These are phyloP conservation scores for Ochotona curzoniae DNA, from an alignment of 2,113 vertebrate genomes.

Conservation along the genomic window DNA sequence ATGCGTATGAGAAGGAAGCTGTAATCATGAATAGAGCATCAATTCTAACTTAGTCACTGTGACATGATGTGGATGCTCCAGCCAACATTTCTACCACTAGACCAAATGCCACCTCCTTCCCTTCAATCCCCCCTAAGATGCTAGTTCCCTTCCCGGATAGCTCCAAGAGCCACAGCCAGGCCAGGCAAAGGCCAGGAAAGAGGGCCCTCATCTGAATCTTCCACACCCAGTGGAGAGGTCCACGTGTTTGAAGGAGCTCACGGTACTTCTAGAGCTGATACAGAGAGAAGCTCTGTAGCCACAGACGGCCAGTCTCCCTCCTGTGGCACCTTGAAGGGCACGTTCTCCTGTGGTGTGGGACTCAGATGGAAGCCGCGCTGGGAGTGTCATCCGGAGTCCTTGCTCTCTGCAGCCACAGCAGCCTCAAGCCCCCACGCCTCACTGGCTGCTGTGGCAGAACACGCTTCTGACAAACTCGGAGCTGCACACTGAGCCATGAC, in stretches of 20 bases:
- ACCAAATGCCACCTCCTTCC: too few relatives aligned
- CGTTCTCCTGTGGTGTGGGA: background rate
- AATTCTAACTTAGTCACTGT: too few relatives aligned
- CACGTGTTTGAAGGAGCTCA: background rate
- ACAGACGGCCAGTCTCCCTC: fast-evolving
- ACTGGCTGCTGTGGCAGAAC: background rate
- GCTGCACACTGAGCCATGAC: background rate
- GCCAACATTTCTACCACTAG: too few relatives aligned
- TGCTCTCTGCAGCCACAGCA: background rate
- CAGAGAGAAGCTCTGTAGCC: background rate
- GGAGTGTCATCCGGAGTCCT: background rate
- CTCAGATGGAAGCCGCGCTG: background rate
- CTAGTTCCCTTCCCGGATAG: too few relatives aligned
- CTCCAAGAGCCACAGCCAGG: too few relatives aligned
- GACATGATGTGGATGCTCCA: too few relatives aligned
- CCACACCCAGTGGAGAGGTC: too few relatives aligned
- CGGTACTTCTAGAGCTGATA: background rate
- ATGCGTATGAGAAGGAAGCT: too few relatives aligned
- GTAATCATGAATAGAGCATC: too few relatives aligned
- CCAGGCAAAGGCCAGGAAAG: too few relatives aligned
- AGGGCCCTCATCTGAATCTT: too few relatives aligned
- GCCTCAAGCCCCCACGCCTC: background rate
- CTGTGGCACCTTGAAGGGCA: background rate
- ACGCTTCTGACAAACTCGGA: background rate
- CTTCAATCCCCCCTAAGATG: too few relatives aligned